Percentiles rank a stretch among this genome's conserved stretches.
These are phyloP conservation scores for Ischnus inquisitorius DNA, from an alignment of 2,888 invertebrate genomes.

Conservation along the genomic window DNA sequence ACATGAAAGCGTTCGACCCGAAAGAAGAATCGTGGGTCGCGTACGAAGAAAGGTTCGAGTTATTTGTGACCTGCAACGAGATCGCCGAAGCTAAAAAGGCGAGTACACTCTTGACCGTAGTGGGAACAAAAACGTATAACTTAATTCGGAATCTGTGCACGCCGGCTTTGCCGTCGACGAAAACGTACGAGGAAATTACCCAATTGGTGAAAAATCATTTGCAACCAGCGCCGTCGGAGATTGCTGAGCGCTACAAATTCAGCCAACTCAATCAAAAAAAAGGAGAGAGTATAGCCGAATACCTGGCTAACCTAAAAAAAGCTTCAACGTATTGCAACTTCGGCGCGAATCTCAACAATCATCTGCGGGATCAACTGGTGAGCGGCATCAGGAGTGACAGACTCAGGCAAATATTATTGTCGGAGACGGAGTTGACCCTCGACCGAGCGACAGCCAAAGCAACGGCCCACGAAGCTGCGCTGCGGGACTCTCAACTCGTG, in stretches of 20 bases:
- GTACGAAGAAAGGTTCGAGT: slow-evolving; percentile 15
- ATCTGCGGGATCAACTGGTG: slow-evolving; percentile 40
- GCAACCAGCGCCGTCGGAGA: slow-evolving; percentile 46
- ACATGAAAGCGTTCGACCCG: slow-evolving; percentile 11
- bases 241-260: slow-evolving; percentile 58
- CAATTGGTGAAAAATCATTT: slow-evolving; percentile 49
- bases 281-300: slow-evolving; percentile 44
- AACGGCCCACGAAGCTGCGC: slow-evolving; percentile 31
- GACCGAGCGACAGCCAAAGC: slow-evolving; percentile 34
- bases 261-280: slow-evolving; percentile 36
- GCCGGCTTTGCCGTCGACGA: slow-evolving; percentile 39
- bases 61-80: slow-evolving; percentile 25
- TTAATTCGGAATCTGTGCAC: slow-evolving; percentile 56
- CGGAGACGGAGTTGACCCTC: slow-evolving; percentile 39
- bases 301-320: slow-evolving; percentile 39
- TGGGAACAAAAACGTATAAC: slow-evolving; percentile 30
- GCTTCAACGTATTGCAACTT: slow-evolving; percentile 55
- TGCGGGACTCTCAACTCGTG: slow-evolving; percentile 18
- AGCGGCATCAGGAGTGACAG: slow-evolving; percentile 33
- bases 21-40: slow-evolving; percentile 23
- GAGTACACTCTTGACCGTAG: slow-evolving; percentile 13
- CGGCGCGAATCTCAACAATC: slow-evolving; percentile 25
- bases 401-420: slow-evolving; percentile 31
- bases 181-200: slow-evolving; percentile 39
- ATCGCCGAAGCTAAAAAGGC: slow-evolving; percentile 26